A percentile compares a stretch with the other conserved stretches of the same genome.
phyloP scores from a whole-genome alignment of 2,888 invertebrate genomes.

The Euspilapteryx auroguttella region DNA sequence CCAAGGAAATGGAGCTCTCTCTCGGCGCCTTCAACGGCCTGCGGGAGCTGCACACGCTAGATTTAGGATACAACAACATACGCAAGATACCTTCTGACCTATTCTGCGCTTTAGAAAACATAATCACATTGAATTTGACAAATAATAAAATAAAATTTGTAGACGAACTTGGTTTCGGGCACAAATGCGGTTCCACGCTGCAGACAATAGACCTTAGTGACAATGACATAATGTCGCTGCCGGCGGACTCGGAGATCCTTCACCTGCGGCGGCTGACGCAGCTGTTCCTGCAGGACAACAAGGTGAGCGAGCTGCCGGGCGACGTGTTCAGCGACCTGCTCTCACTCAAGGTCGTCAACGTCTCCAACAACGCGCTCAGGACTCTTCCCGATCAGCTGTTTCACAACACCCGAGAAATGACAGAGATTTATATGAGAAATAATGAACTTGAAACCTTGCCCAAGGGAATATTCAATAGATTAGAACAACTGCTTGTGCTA shows the following conservation, averaged over 20 bases:
- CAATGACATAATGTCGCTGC: conserved; percentile 75
- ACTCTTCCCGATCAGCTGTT: conserved; percentile 82
- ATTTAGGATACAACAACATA: conserved; percentile 80
- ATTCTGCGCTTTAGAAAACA: conserved; percentile 78
- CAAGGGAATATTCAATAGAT: conserved; percentile 79
- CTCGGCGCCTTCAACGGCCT: conserved; percentile 74
- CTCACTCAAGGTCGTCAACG: conserved; percentile 78
- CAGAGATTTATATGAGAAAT: conserved; percentile 83
- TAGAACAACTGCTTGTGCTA: conserved; percentile 83
- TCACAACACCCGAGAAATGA: conserved; percentile 76
- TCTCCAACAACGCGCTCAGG: conserved; percentile 83
- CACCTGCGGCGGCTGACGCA: conserved; percentile 77
- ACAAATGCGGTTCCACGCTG: conserved; percentile 67
- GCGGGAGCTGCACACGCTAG: conserved; percentile 75
- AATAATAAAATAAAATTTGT: conserved; percentile 80
- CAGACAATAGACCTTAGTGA: conserved; percentile 79
- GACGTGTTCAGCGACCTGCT: conserved; percentile 79
- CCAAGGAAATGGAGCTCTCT: conserved; percentile 72
- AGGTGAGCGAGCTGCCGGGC: conserved; percentile 74
- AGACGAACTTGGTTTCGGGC: conserved; percentile 72
- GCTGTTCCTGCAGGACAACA: conserved; percentile 81
- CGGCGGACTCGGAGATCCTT: conserved; percentile 76
- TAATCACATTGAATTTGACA: conserved; percentile 83
- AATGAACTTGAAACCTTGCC: conserved; percentile 85
- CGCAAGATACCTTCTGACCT: conserved; percentile 75